Evolutionary conservation across 2,888 invertebrate genomes (phyloP), one percentile per base, ranked within the genome.

Genomic region (Caenorhabditis sp.): DNA sequence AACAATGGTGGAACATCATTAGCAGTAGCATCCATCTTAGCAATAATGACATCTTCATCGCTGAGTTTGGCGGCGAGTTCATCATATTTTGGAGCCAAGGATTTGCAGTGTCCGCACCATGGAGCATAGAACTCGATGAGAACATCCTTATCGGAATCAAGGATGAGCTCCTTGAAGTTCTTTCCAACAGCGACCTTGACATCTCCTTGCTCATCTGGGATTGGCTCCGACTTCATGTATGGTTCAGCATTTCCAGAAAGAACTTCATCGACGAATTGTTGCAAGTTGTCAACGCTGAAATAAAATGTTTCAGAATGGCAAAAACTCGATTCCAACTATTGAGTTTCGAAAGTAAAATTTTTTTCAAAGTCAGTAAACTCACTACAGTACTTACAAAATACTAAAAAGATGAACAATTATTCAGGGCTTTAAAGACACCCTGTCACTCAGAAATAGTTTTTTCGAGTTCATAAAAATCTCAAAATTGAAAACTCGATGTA

Each of bases 81-180:
- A 70, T 97, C 96, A 89, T 92, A 99, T 64, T 94, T 91, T 23
- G 99, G 99, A 1, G 94, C 91, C 58, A 99, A 91, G 24, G 93
- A 94, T 90, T 99, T 97, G 91, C 99, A 99, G 88, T 99, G 97
- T 81, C 97, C 97, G 89, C 95, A 96, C 97, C 97, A 97, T 0
- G 97, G 97, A 43, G 97, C 97, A 89, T 99, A 99, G 91, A 99
- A 99, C 90, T 99, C 97, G 81, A 99, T 92, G 54, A 99, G 91
- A 1, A 94, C 94, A 88, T 99, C 99, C 88, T 95, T 93, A 37
- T 91, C 93, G 83, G 94, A 93, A 88, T 97, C 93, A 1, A 92
- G 92, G 0, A 99, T 95, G 43, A 87, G 82, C 66, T 97, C 94
- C 88, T 96, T 93, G 90, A 97, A 99, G 91, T 97, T 99, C 90